Conservation (phyloP, 2,113 vertebrate species). For the Bostrychus sinensis region DNA sequence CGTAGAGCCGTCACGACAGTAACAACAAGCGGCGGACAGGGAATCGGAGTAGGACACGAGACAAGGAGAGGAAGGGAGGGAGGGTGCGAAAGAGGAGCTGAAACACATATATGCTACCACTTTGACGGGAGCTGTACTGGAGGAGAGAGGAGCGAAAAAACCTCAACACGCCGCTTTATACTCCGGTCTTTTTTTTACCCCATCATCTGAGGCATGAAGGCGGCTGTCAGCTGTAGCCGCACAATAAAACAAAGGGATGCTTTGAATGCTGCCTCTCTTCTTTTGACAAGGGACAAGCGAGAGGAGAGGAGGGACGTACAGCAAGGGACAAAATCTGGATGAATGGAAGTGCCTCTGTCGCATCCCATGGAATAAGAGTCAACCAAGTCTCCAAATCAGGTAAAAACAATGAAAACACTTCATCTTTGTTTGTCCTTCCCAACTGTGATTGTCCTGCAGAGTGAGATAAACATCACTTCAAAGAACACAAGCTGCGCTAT, state of each 20-base stretch:
- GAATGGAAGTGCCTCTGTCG: constrained; percentile 79
- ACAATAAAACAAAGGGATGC: constrained; percentile 75
- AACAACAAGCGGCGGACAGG: constrained; percentile 31
- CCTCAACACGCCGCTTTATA: constrained; percentile 44
- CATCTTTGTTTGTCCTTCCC: background rate
- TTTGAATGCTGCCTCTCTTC: constrained; percentile 69
- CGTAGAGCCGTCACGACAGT: constrained; percentile 67
- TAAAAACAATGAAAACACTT: constrained; percentile 75
- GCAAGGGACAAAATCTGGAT: constrained; percentile 69
- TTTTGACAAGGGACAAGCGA: constrained; percentile 64
- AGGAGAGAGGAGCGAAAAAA: constrained; percentile 23
- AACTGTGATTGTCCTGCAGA: constrained; percentile 26
- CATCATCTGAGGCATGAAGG: constrained; percentile 58
- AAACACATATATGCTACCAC: constrained; percentile 53
- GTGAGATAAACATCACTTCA: constrained; percentile 45
- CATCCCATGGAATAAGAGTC: constrained; percentile 81
- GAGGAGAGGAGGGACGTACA: constrained; percentile 62
- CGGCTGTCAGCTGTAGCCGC: constrained; percentile 59
- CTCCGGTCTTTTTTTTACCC: constrained; percentile 28
- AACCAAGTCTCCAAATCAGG: constrained; percentile 81
- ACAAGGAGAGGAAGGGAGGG: constrained; percentile 26
- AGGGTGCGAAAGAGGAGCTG: constrained; percentile 42
- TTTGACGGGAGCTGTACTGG: constrained; percentile 60
- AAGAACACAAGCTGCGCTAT: constrained; percentile 34
- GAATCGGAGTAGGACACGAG: constrained; percentile 34